Conservation (phyloP, 2,888 invertebrate genomes). For the Thera britannica region DNA sequence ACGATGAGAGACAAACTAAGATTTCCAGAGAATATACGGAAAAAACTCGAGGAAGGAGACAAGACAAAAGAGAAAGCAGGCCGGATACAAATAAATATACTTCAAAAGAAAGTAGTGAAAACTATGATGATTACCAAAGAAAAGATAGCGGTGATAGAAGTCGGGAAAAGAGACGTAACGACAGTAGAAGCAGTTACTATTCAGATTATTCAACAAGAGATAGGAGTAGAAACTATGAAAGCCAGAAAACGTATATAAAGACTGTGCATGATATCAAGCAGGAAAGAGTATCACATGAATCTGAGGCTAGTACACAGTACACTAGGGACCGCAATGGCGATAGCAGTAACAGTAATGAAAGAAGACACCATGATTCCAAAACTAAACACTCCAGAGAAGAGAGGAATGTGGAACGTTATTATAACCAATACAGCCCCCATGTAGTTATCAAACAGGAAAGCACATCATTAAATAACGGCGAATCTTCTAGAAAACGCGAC, state of each 20-base stretch:
- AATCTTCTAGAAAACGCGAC: constrained; percentile 16
- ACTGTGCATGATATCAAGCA: constrained; percentile 12
- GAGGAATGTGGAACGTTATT: neutral
- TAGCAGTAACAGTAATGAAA: constrained; percentile 2
- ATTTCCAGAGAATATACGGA: constrained; percentile 7
- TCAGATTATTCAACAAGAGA: constrained; percentile 12
- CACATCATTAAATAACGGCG: neutral
- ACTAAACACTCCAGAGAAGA: neutral
- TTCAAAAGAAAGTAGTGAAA: constrained; percentile 8
- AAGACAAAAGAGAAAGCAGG: constrained; percentile 4
- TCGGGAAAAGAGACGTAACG: neutral
- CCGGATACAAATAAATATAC: constrained; percentile 11
- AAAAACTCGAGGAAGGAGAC: constrained; percentile 6
- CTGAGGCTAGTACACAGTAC: neutral
- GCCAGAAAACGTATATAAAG: neutral
- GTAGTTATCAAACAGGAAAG: constrained; percentile 2
- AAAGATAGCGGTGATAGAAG: constrained; percentile 1
- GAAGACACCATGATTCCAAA: constrained; percentile 7
- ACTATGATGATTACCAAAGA: constrained; percentile 8
- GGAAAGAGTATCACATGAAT: constrained; percentile 14
- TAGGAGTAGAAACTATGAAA: constrained; percentile 10
- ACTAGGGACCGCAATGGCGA: constrained; percentile 8
- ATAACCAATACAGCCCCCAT: constrained; percentile 8
- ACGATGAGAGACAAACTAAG: neutral
- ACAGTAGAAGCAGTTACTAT: constrained; percentile 6